A percentile compares a stretch with the other conserved stretches of the same genome.
phyloP scores from a whole-genome alignment of 2,888 invertebrate genomes.

The Tridacna crocea region DNA sequence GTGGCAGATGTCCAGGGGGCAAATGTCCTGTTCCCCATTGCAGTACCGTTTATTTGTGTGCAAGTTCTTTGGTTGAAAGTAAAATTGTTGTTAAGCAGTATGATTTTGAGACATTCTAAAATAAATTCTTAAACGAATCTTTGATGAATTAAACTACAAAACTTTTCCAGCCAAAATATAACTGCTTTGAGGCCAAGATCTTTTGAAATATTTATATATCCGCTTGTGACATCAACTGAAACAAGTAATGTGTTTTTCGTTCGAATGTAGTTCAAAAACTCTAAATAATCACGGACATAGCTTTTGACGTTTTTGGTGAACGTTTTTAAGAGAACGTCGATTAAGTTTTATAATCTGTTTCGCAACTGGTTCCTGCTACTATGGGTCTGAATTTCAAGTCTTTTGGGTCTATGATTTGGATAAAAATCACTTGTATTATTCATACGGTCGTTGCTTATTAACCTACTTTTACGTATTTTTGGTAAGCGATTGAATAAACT shows the following conservation, averaged over 20 bases:
- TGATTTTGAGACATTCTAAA: slow-evolving; percentile 6
- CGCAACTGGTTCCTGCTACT: slow-evolving; percentile 37
- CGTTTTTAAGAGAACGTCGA: slow-evolving; percentile 47
- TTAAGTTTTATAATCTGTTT: slow-evolving; percentile 40
- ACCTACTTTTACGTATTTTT: slow-evolving; percentile 36
- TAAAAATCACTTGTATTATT: background rate
- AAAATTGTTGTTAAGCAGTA: slow-evolving; percentile 11
- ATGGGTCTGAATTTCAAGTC: slow-evolving; percentile 49
- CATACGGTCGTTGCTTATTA: slow-evolving; percentile 16
- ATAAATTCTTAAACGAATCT: background rate
- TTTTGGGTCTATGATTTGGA: slow-evolving; percentile 20
- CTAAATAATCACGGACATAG: slow-evolving; percentile 42
- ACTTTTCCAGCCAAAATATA: slow-evolving; percentile 29
- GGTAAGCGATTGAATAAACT: slow-evolving; percentile 42
- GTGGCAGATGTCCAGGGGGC: no score
- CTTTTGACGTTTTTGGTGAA: slow-evolving; percentile 32
- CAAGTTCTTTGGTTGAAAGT: background rate
- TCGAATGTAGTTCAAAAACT: no score
- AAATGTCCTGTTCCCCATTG: no score
- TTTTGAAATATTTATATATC: slow-evolving; percentile 35
- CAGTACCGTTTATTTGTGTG: slow-evolving; percentile 7
- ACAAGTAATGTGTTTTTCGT: slow-evolving; percentile 23
- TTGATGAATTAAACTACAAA: background rate
- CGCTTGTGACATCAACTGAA: slow-evolving; percentile 35
- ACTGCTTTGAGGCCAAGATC: slow-evolving; percentile 38